Percentiles rank a stretch among this genome's conserved stretches.
These are phyloP conservation scores for Graptemys geographica DNA, from an alignment of 2,797 vertebrate genomes.

Conservation along the genomic window DNA sequence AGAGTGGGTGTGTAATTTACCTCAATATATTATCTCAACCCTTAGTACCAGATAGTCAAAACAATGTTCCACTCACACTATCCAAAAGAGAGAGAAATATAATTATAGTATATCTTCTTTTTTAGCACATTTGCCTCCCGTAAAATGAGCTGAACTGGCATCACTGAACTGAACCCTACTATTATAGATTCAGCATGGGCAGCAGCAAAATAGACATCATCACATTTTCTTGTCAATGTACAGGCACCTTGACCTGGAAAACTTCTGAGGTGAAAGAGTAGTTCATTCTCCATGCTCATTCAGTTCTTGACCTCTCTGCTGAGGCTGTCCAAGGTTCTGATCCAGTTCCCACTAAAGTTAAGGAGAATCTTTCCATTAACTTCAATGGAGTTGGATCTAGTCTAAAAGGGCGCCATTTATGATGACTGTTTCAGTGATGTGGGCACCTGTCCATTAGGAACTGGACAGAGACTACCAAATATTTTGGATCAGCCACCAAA, in stretches of 20 bases:
- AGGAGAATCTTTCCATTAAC: not conserved
- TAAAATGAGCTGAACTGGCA: not conserved
- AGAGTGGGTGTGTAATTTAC: not conserved
- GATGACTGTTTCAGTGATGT: not conserved
- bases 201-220: not conserved
- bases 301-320: not conserved
- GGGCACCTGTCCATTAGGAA: not conserved
- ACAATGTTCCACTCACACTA: not conserved
- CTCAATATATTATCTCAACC: not conserved
- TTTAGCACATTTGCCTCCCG: not conserved
- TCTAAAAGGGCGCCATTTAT: not conserved
- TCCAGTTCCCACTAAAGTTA: not conserved
- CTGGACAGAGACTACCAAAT: not conserved
- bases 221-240: not conserved
- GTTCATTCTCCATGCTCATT: not conserved
- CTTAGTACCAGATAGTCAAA: not conserved
- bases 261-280: not conserved
- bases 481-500: not conserved
- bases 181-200: not conserved
- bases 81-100: not conserved
- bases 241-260: not conserved
- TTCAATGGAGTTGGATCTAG: not conserved
- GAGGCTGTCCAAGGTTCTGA: not conserved
- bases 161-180: not conserved
- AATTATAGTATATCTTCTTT: not conserved